These are phyloP conservation scores for Tapera naevia DNA, from an alignment of 2,797 vertebrate species.

Conservation along the genomic window DNA sequence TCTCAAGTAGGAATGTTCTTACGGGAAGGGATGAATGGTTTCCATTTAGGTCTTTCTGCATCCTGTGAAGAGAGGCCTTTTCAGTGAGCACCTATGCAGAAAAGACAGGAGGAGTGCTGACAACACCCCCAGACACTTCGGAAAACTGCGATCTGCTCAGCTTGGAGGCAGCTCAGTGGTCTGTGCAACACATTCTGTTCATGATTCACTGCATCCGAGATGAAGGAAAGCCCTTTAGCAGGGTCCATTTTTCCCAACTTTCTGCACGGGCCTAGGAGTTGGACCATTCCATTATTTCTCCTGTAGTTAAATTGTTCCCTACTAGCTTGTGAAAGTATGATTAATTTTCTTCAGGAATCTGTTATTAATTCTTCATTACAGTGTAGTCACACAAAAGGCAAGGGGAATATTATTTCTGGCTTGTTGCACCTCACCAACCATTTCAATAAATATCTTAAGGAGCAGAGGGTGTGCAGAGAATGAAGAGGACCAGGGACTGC, in stretches of 20 bases:
- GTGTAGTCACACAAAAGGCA: slow-evolving; percentile 54
- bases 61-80: background rate
- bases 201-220: fast-evolving
- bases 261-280: background rate
- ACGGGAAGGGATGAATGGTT: background rate
- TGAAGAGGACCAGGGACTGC: slow-evolving; percentile 37
- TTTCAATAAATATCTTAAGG: slow-evolving; percentile 70
- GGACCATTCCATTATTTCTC: slow-evolving; percentile 20
- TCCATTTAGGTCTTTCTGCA: background rate
- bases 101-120: background rate
- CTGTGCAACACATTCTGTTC: fast-evolving
- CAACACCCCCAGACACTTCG: fast-evolving
- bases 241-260: background rate
- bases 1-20: background rate
- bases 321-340: slow-evolving; percentile 55
- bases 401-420: slow-evolving; percentile 65
- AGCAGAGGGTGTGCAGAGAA: slow-evolving; percentile 55
- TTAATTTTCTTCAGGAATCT: slow-evolving; percentile 65
- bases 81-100: background rate
- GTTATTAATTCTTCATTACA: slow-evolving; percentile 72
- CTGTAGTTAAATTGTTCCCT: slow-evolving; percentile 52
- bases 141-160: background rate
- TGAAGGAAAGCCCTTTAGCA: background rate
- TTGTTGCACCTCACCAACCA: slow-evolving; percentile 67
- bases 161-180: background rate